phyloP scores from a whole-genome alignment of 2,797 vertebrate genomes.

The Thripadectes ignobilis region DNA sequence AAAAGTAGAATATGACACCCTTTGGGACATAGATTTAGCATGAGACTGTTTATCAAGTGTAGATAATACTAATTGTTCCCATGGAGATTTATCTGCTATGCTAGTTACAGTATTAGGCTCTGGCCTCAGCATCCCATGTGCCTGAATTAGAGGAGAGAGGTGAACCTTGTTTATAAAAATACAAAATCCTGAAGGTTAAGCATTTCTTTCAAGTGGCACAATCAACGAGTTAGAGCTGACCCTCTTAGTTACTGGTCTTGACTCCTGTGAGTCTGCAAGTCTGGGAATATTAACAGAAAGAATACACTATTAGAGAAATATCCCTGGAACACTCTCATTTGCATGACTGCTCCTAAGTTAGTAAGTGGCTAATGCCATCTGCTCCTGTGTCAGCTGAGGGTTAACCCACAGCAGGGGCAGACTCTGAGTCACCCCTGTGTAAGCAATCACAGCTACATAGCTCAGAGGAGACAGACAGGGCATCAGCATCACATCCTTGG shows the following conservation, averaged over 20 bases:
- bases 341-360: constrained; percentile 9
- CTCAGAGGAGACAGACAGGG: neutral
- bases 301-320: constrained; percentile 4
- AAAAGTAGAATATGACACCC: constrained; percentile 71
- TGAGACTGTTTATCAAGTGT: constrained; percentile 74
- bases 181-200: constrained; percentile 21
- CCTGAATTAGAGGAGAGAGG: constrained; percentile 43
- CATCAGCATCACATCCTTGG: neutral
- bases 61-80: constrained; percentile 77
- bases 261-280: neutral
- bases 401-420: neutral
- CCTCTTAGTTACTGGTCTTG: constrained; percentile 21
- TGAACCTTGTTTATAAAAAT: constrained; percentile 55
- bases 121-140: constrained; percentile 47
- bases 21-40: constrained; percentile 73
- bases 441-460: neutral
- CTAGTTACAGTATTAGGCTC: constrained; percentile 53
- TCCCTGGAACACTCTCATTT: neutral
- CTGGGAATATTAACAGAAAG: constrained; percentile 6
- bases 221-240: neutral
- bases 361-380: constrained; percentile 26
- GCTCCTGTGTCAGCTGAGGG: constrained; percentile 29
- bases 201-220: neutral
- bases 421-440: neutral
- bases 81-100: constrained; percentile 69